These are phyloP conservation scores for Trichoplusia ni DNA, from an alignment of 1,140 invertebrate genomes.

Conservation along the genomic window DNA sequence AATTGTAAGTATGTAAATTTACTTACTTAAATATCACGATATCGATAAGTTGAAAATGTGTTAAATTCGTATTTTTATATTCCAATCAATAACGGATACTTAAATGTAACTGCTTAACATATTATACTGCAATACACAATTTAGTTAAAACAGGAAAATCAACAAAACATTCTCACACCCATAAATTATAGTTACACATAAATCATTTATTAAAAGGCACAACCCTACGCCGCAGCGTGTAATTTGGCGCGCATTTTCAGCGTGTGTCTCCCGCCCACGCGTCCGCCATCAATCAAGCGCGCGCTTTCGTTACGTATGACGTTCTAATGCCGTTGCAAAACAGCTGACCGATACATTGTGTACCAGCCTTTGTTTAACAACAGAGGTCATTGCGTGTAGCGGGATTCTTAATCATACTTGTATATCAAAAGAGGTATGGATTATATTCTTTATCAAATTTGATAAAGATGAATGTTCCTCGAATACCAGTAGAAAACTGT, in stretches of 20 bases:
- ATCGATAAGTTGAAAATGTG: too few species aligned
- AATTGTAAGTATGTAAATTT: too few species aligned
- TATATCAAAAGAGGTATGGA: too few species aligned
- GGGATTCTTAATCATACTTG: neutral
- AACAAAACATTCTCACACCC: neutral
- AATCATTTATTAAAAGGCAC: neutral
- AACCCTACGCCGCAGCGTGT: constrained; percentile 42
- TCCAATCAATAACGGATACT: too few species aligned
- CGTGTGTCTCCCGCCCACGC: constrained; percentile 61
- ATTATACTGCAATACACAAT: too few species aligned
- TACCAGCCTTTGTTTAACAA: constrained; percentile 44
- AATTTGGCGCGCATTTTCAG: constrained; percentile 71
- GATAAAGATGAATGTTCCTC: too few species aligned
- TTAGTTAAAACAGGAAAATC: too few species aligned
- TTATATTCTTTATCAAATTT: too few species aligned
- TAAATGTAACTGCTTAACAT: too few species aligned
- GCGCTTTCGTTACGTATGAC: constrained; percentile 69
- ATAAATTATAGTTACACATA: neutral
- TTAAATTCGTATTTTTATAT: too few species aligned
- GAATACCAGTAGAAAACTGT: too few species aligned
- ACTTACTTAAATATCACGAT: too few species aligned
- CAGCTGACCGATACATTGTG: constrained; percentile 64
- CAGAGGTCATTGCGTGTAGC: constrained; percentile 42
- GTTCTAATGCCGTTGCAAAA: constrained; percentile 71
- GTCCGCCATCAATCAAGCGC: constrained; percentile 66